Base-by-base conservation (phyloP, 2,113 vertebrate species). In the Morphnarchus princeps region DNA sequence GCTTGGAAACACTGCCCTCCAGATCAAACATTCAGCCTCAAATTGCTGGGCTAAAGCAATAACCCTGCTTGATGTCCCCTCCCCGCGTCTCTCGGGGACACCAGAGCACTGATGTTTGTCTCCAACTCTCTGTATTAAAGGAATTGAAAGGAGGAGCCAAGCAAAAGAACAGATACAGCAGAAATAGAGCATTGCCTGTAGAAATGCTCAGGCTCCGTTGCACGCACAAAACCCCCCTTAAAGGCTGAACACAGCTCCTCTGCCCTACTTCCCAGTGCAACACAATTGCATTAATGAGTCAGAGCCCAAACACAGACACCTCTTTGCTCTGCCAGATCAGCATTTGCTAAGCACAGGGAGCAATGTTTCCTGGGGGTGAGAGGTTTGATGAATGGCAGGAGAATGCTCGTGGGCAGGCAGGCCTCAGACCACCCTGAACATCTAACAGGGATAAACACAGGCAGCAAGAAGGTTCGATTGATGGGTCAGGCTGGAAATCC, bases 51-150 rank as follows among this genome's bases (percentile, higher is more conserved):
- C 63, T 77, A 6, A 50, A 90, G 31, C n/a, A 25, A 42, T 2
- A 45, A 45, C 25, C 28, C 76, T 71, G 78, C 52, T 61, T 12
- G 0, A 8, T 3, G 24, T 15, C 34, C 72, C n/a, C 52, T 78
- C 31, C 57, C 38, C 4, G 0, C 2, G 1, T 38, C 55, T 79
- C 70, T 2, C 0, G 0, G 29, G 50, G 49, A 67, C 32, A 20
- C 49, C 42, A 2, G 1, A 54, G 43, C 2, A 1, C 66, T 31
- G 47, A 47, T 69, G 26, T 28, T 59, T 15, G 19, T 40, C 61
- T 63, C 66, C 13, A 4, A 0, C 58, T 25, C 8, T n/a, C 40
- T 43, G 32, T 12, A 3, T 43, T 11, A 32, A 55, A 65, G 58
- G 85, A 45, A 49, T 0, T 20, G 59, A 40, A 69, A 86, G 63